Evolutionary conservation across 2,113 vertebrate species (phyloP), one percentile per base, ranked within the genome.

Genomic region (Quiscalus mexicanus): DNA sequence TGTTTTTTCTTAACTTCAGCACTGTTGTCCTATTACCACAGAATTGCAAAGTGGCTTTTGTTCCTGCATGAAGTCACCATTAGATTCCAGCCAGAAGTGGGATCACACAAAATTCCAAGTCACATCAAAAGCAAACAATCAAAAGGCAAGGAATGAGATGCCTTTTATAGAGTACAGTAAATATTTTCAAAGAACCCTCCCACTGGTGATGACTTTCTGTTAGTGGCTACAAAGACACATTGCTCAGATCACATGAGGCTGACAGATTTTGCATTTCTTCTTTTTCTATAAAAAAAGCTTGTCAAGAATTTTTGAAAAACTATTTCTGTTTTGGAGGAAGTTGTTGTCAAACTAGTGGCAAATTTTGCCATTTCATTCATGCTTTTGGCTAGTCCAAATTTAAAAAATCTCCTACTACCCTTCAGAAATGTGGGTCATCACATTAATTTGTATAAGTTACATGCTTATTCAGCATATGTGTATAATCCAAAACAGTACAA

Each of bases 241-340:
- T 50, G 11, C 23, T 35, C 53, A 39, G 15, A 35, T 53, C 22
- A 74, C 13, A 22, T 49, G n/a, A 67, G 9, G 24, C 0, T 71
- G 52, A 41, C 9, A 19, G 45, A 7, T 44, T 55, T 37, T 0
- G 0, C 28, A 22, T 53, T 83, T 53, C 27, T 65, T 78, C 41
- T 62, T 49, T 62, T 67, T 45, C 18, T 50, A 21, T 16, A 50
- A 63, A 71, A 8, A 17, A 83, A 83, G 3, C 7, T 53, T 44
- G 12, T 67, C 15, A 76, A 55, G 31, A 89, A 45, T 28, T 75
- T 58, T 44, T 19, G 2, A 37, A 75, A 60, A 86, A 7, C 4
- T 53, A 4, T 79, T 86, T 67, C 25, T 47, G 2, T 11, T 62
- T 79, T 41, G 0, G 5, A 3, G 2, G 7, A 5, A 49, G 23